Conservation (phyloP, 2,797 vertebrate genomes). For the Setipinna tenuifilis region DNA sequence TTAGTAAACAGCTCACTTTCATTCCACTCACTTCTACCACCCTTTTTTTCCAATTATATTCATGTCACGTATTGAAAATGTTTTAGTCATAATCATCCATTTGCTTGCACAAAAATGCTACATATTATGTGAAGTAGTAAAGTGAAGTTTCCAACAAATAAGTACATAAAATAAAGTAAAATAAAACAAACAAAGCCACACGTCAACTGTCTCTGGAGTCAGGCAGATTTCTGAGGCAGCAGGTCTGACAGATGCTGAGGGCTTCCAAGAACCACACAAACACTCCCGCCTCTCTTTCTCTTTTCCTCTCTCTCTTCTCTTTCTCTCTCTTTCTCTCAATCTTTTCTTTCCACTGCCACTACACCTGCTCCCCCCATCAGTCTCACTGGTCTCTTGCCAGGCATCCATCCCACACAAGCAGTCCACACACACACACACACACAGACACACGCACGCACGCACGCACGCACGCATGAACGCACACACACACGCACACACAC, state of each 20-base stretch:
- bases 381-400: not conserved
- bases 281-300: not conserved
- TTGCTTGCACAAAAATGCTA: no score
- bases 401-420: not conserved
- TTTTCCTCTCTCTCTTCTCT: no score
- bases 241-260: conserved; percentile 71
- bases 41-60: no score
- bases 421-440: not conserved
- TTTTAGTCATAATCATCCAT: no score
- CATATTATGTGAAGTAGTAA: no score
- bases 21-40: no score
- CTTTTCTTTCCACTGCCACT: not conserved
- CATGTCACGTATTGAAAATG: no score
- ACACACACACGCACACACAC: not conserved
- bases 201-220: conserved; percentile 40
- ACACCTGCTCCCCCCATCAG: not conserved
- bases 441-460: not conserved
- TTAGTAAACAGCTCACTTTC: no score
- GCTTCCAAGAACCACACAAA: conserved; percentile 50
- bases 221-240: conserved; percentile 55
- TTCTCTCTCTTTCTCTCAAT: no score
- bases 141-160: no score
- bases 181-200: not conserved
- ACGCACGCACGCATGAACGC: not conserved
- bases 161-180: no score